Evolutionary conservation across 2,113 vertebrate genomes (phyloP).

Genomic region (Calypte anna): DNA sequence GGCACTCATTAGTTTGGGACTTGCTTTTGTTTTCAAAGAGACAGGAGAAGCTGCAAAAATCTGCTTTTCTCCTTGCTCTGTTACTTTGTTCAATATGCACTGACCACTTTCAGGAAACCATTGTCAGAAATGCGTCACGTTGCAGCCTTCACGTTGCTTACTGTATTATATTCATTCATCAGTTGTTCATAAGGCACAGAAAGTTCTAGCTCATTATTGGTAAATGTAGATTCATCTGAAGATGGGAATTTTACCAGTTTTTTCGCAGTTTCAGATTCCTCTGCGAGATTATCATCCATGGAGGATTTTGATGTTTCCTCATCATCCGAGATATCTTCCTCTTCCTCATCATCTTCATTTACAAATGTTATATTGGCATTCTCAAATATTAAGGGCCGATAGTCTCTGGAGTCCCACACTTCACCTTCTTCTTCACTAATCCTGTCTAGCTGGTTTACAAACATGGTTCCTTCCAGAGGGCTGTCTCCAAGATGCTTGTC

Average conservation of each 20-base stretch:
- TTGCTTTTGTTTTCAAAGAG: slow-evolving; percentile 34
- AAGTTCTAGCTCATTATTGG: slow-evolving; percentile 83
- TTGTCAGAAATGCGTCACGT: slow-evolving; percentile 63
- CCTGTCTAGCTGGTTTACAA: slow-evolving; percentile 92
- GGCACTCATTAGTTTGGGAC: slow-evolving; percentile 22
- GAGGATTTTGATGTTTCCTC: slow-evolving; percentile 89
- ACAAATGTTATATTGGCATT: slow-evolving; percentile 89
- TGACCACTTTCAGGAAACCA: slow-evolving; percentile 22
- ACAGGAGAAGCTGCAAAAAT: slow-evolving; percentile 11
- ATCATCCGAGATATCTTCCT: slow-evolving; percentile 74
- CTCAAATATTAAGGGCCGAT: slow-evolving; percentile 85
- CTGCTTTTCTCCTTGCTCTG: slow-evolving; percentile 8
- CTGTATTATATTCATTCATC: slow-evolving; percentile 89
- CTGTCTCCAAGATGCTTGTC: slow-evolving; percentile 67
- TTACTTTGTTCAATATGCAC: neutral
- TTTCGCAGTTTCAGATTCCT: slow-evolving; percentile 75
- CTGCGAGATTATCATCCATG: slow-evolving; percentile 86
- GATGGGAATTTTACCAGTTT: slow-evolving; percentile 81
- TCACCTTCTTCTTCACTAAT: slow-evolving; percentile 83
- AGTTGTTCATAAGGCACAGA: slow-evolving; percentile 91
- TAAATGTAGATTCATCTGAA: slow-evolving; percentile 88
- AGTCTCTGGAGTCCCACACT: slow-evolving; percentile 88
- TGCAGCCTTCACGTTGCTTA: slow-evolving; percentile 80
- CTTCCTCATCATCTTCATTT: slow-evolving; percentile 77
- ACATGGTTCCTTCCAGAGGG: slow-evolving; percentile 70